These are phyloP conservation scores for Styela clava DNA, from an alignment of 23 tunicate genomes.

Conservation along the genomic window DNA sequence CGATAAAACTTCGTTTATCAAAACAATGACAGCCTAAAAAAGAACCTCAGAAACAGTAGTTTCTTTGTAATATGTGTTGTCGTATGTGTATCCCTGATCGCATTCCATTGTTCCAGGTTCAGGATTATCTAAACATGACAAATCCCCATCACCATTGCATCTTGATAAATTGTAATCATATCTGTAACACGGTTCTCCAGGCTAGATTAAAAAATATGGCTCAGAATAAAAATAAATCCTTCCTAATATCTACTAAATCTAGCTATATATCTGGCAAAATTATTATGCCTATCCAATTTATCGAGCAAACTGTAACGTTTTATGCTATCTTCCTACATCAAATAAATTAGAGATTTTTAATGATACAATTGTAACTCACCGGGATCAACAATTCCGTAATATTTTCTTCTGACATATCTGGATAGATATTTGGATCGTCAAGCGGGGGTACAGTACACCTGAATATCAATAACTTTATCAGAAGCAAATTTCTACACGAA, in stretches of 20 bases:
- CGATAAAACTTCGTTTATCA: no score
- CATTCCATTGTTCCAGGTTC: conserved; percentile 16
- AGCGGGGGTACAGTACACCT: conserved; percentile 70
- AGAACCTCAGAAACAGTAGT: conserved; percentile 66
- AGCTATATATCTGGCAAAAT: no score
- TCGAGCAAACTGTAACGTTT: no score
- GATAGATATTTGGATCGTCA: conserved; percentile 19
- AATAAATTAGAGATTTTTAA: not conserved
- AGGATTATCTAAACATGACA: conserved; percentile 26
- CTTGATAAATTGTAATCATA: conserved; percentile 45
- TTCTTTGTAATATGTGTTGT: conserved; percentile 15
- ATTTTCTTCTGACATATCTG: conserved; percentile 41
- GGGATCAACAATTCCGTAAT: conserved; percentile 29
- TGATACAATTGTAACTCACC: not conserved
- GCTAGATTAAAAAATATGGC: conserved; percentile 19
- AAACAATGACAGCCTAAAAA: no score
- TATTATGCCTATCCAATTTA: no score
- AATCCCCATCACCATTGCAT: conserved; percentile 21
- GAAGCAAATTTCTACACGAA: no score
- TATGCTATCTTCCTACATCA: no score
- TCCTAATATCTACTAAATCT: no score
- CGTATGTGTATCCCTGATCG: conserved; percentile 62
- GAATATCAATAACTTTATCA: no score
- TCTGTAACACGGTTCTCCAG: conserved; percentile 30
- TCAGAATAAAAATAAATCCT: not conserved